Base-by-base conservation (phyloP, 2,888 invertebrate species). In the Cynaeus angustus region DNA sequence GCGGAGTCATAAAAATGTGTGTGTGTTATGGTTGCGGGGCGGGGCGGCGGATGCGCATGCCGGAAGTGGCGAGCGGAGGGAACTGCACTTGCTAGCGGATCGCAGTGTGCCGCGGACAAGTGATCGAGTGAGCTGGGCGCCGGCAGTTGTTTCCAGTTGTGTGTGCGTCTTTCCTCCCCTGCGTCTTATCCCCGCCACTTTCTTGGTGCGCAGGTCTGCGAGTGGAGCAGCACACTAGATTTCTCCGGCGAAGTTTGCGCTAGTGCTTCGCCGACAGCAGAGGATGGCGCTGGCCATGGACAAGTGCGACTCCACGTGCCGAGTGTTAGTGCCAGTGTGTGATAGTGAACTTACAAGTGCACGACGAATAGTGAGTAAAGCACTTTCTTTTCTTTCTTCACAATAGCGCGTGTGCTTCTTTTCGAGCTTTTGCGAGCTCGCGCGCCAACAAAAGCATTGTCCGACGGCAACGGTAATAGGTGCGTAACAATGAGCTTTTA, bases 1-100 rank as follows among this genome's bases (percentile, higher is more conserved):
- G 83, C 83, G 83, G 83, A 81, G 83, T 82, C 82, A 80, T 80
- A 82, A 82, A 83, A 83, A 83, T 80, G 81, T 78, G 59, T 55
- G 75, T 76, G 77, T 71, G 80, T 80, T 81, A 82, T 82, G 80
- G 81, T 78, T 74, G 79, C 79, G 77, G 79, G 81, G 82, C 81
- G 81, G 79, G 75, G 78, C 79, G 77, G 70, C 75, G 75, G 76
- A 75, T 80, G 82, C 82, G 82, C 83, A 81, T 81, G 82, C 79
- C 82, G 82, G 81, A 81, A 82, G 79, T 81, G 65, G 74, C 74
- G 79, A 78, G 75, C 79, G 76, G 79, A 77, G 79, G 79, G 72
- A 70, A 45, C 46, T n/a, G 46, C 78, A 81, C 80, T 81, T 79
- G 80, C 75, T 10, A n/a, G 10, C 59, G 12, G 55, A 53, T 33